phyloP scores from a whole-genome alignment of 2,113 vertebrate genomes.

The Stegastes partitus region DNA sequence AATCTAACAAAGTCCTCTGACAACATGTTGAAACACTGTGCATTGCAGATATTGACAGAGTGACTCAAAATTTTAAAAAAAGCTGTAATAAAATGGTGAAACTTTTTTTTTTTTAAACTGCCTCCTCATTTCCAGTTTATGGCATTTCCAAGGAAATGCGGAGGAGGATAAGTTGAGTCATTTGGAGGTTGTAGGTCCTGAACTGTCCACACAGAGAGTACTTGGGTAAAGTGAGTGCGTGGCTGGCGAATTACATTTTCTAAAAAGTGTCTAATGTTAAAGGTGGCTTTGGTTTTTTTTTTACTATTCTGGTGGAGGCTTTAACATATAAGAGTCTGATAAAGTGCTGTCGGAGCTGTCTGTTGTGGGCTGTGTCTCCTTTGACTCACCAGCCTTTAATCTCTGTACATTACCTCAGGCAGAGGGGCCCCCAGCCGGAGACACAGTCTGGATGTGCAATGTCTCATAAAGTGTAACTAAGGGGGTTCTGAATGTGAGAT shows the following conservation, averaged over 20 bases:
- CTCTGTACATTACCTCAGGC: conserved; percentile 16
- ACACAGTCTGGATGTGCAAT: not conserved
- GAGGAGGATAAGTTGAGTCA: conserved; percentile 1
- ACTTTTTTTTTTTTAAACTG: not conserved
- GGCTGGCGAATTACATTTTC: not conserved
- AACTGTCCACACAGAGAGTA: not conserved
- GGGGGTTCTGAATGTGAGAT: conserved; percentile 30
- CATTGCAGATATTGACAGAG: not conserved
- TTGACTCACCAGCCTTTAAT: conserved; percentile 23
- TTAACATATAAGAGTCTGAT: not conserved
- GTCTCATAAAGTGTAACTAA: conserved; percentile 17
- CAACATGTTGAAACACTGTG: not conserved
- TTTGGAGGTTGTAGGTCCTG: not conserved
- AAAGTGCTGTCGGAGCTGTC: conserved; percentile 8
- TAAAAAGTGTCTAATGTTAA: not conserved
- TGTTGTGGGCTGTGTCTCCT: not conserved
- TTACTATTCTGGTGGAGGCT: not conserved
- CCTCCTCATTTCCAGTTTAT: conserved; percentile 1
- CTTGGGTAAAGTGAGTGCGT: not conserved
- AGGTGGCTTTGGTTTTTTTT: not conserved
- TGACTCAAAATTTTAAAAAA: not conserved
- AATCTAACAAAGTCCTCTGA: not conserved
- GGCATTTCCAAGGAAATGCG: conserved; percentile 1
- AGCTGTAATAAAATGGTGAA: not conserved
- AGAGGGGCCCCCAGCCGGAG: conserved; percentile 13